Percentiles rank a stretch among this genome's conserved stretches.
Evolutionary conservation across 1,140 invertebrate species (phyloP).

Genomic region (Diprion similis): DNA sequence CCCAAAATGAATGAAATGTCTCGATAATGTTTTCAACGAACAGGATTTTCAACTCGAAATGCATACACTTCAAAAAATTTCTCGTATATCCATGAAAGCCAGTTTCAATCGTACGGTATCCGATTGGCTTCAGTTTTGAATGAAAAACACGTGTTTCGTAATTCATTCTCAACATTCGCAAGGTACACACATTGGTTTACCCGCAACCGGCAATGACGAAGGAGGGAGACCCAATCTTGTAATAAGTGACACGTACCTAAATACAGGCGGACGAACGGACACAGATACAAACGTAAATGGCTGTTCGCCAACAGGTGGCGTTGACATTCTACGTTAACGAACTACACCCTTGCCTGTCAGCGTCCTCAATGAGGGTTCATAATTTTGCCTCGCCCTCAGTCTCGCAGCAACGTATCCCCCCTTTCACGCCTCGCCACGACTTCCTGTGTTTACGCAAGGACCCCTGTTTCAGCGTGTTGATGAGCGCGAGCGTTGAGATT

Average conservation of each 20-base stretch:
- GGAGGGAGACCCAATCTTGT: no score
- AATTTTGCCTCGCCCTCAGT: constrained; percentile 1
- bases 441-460: constrained; percentile 9
- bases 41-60: no score
- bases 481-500: background rate
- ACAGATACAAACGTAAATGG: background rate
- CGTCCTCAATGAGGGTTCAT: constrained; percentile 12
- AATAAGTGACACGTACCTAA: background rate
- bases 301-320: constrained; percentile 6
- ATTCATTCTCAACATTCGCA: no score
- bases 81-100: no score
- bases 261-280: background rate
- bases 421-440: background rate
- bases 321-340: constrained; percentile 3
- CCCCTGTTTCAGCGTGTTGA: background rate
- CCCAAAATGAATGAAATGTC: no score
- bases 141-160: no score
- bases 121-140: no score
- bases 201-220: no score
- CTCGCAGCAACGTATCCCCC: background rate
- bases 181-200: no score
- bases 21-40: no score
- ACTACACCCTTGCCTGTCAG: constrained; percentile 10
- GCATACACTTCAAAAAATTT: no score
- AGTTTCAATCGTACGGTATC: no score